phyloP scores from a whole-genome alignment of 2,888 invertebrate species.

The Aricia artaxerxes region DNA sequence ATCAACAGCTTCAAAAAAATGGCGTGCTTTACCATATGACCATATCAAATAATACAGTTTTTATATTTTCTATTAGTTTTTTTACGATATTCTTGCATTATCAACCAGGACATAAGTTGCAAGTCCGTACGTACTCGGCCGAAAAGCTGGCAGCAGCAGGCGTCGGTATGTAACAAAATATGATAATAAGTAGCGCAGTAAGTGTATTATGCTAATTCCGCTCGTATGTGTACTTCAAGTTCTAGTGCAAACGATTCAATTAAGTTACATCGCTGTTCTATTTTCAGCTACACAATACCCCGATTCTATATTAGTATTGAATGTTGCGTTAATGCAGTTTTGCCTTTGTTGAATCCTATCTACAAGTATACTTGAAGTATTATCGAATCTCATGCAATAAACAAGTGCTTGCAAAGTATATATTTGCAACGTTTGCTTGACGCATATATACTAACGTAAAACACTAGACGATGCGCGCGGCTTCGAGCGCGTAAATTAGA shows the following conservation, averaged over 20 bases:
- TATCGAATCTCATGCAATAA: too few relatives aligned
- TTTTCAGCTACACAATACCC: not conserved
- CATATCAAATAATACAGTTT: too few relatives aligned
- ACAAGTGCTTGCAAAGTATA: too few relatives aligned
- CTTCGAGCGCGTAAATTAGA: too few relatives aligned
- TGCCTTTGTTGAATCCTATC: too few relatives aligned
- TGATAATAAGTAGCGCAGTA: conserved; percentile 11
- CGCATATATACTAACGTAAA: too few relatives aligned
- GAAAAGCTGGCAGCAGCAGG: not conserved
- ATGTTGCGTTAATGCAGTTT: not conserved
- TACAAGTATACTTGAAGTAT: too few relatives aligned
- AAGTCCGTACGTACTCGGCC: not conserved
- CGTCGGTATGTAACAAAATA: conserved; percentile 10
- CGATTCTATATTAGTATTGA: not conserved
- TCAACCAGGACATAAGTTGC: not conserved
- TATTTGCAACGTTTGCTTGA: too few relatives aligned
- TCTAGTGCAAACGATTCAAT: conserved; percentile 27
- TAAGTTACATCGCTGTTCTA: conserved; percentile 28
- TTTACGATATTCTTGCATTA: not conserved
- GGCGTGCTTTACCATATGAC: too few relatives aligned
- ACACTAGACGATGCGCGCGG: too few relatives aligned
- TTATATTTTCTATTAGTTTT: too few relatives aligned
- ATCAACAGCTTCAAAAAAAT: too few relatives aligned
- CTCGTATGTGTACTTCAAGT: not conserved
- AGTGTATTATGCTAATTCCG: conserved; percentile 12